These are phyloP conservation scores for Cebidichthys violaceus DNA, from an alignment of 2,113 vertebrate species.

Conservation along the genomic window DNA sequence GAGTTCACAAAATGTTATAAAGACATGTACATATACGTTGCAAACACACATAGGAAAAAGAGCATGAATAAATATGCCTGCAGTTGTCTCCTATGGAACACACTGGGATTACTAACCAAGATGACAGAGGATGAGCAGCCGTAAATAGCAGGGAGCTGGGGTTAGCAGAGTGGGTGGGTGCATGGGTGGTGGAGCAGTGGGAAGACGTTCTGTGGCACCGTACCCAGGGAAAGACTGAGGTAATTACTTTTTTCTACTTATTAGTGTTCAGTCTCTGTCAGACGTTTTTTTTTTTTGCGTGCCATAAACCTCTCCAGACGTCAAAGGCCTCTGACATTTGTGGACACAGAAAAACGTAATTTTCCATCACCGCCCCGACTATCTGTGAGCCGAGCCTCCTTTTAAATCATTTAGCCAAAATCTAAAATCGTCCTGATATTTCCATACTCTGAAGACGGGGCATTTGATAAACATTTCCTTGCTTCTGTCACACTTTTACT, in stretches of 20 bases:
- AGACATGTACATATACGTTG: slow-evolving; percentile 3
- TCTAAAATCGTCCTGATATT: slow-evolving; percentile 37
- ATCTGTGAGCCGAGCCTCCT: slow-evolving; percentile 21
- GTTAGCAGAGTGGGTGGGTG: slow-evolving; percentile 44
- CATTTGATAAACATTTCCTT: slow-evolving; percentile 54
- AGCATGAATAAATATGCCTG: slow-evolving; percentile 1
- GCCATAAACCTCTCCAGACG: slow-evolving; percentile 36
- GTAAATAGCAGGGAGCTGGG: slow-evolving; percentile 65
- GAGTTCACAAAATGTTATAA: slow-evolving; percentile 19
- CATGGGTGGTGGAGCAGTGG: no score
- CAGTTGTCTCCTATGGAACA: slow-evolving; percentile 6
- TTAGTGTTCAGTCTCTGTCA: slow-evolving; percentile 30
- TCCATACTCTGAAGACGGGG: slow-evolving; percentile 29
- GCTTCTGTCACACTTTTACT: slow-evolving; percentile 41
- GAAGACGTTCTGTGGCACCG: slow-evolving; percentile 39
- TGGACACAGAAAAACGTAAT: slow-evolving; percentile 45
- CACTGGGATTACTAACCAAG: slow-evolving; percentile 50
- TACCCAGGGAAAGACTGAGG: slow-evolving; percentile 58
- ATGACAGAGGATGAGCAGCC: slow-evolving; percentile 75
- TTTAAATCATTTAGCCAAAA: slow-evolving; percentile 55
- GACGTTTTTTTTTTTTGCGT: slow-evolving; percentile 28
- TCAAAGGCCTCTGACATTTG: slow-evolving; percentile 46
- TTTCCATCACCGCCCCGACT: slow-evolving; percentile 53
- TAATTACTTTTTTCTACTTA: slow-evolving; percentile 53
- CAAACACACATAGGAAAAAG: slow-evolving; percentile 22